phyloP scores from a whole-genome alignment of 2,113 vertebrate genomes.

The Anarrhichthys ocellatus region DNA sequence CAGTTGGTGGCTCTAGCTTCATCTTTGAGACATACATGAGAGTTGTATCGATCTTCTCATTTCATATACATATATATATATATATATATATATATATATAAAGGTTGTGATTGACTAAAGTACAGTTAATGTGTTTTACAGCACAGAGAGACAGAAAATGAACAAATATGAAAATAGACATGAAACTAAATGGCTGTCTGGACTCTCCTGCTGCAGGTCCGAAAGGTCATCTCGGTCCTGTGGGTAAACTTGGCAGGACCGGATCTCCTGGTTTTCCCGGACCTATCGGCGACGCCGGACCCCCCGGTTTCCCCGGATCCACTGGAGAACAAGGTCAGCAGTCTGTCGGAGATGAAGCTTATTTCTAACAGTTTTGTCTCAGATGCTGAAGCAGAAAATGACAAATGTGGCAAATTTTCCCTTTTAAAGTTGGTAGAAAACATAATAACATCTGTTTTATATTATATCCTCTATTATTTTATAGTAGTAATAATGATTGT shows the following conservation, averaged over 20 bases:
- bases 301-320: slow-evolving; percentile 85
- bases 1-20: background rate
- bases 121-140: background rate
- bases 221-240: slow-evolving; percentile 87
- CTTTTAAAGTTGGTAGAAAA: background rate
- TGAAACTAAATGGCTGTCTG: background rate
- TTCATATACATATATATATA: background rate
- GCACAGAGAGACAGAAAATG: background rate
- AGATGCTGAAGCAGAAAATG: background rate
- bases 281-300: slow-evolving; percentile 85
- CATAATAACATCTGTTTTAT: background rate
- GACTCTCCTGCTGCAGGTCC: slow-evolving; percentile 76
- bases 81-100: background rate
- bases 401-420: background rate
- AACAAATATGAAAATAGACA: background rate
- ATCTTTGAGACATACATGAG: background rate
- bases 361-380: background rate
- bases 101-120: background rate
- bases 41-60: no score
- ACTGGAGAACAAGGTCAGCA: slow-evolving; percentile 87
- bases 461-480: background rate
- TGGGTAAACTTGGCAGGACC: slow-evolving; percentile 86
- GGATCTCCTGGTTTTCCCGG: slow-evolving; percentile 87
- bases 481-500: background rate
- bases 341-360: background rate